Evolutionary conservation across 2,888 invertebrate species (phyloP).

Genomic region (Tenthredo distinguenda): DNA sequence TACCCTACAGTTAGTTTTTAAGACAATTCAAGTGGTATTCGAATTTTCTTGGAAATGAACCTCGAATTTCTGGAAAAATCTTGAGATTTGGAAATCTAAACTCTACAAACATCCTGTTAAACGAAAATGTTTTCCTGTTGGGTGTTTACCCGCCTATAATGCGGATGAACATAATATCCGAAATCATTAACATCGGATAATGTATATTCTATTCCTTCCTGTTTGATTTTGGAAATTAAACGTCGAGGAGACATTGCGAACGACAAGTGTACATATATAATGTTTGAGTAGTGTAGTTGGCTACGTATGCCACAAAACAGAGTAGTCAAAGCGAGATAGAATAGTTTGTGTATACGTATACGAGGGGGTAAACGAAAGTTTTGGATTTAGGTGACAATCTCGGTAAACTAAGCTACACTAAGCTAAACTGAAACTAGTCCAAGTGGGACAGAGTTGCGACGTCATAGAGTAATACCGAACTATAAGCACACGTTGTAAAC

Average conservation of each 20-base stretch:
- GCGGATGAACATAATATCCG: not conserved
- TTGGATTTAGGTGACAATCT: slow-evolving; percentile 46
- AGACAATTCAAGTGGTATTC: not conserved
- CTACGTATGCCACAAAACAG: not conserved
- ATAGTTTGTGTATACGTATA: not conserved
- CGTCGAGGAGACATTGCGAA: no score
- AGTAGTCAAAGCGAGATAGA: not conserved
- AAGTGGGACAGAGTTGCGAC: slow-evolving; percentile 45
- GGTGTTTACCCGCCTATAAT: not conserved
- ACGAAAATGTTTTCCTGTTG: no score
- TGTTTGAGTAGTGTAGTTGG: not conserved
- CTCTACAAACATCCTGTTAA: not conserved
- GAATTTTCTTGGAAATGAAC: not conserved
- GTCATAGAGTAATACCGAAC: slow-evolving; percentile 46
- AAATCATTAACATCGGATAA: not conserved
- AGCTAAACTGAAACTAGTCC: slow-evolving; percentile 47
- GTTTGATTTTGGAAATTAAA: not conserved
- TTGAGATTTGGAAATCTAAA: not conserved
- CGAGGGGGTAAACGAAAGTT: slow-evolving; percentile 18
- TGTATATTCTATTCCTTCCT: not conserved
- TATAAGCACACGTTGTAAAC: slow-evolving; percentile 36
- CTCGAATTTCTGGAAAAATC: not conserved
- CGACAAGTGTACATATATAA: not conserved
- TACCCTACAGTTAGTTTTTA: no score
- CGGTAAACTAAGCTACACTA: slow-evolving; percentile 34